A percentile compares a stretch with the other conserved stretches of the same genome.
phyloP scores from a whole-genome alignment of 2,797 vertebrate species.

The Etheostoma perlongum region DNA sequence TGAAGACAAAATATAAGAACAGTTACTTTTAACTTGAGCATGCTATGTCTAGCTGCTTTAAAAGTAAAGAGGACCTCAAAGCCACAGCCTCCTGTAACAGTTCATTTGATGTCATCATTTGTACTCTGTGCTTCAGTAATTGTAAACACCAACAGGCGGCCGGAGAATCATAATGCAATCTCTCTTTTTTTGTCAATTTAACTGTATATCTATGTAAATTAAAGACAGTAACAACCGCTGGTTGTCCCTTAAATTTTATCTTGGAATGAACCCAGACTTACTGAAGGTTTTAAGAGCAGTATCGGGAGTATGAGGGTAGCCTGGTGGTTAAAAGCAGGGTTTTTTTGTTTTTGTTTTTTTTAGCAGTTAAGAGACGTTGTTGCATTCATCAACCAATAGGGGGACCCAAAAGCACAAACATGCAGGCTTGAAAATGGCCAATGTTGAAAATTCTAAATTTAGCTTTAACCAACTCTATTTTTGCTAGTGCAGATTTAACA shows the following conservation, averaged over 20 bases:
- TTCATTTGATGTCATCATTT: slow-evolving; percentile 51
- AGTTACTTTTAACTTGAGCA: slow-evolving; percentile 41
- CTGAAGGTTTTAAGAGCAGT: not conserved
- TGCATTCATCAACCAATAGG: slow-evolving; percentile 49
- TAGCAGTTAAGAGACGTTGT: not conserved
- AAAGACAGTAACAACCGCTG: slow-evolving; percentile 57
- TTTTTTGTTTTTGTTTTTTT: slow-evolving; percentile 43
- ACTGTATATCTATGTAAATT: slow-evolving; percentile 84
- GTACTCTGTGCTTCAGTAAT: slow-evolving; percentile 49
- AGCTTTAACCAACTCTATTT: not conserved
- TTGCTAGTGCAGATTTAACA: not conserved
- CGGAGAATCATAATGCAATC: slow-evolving; percentile 32
- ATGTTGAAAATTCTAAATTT: not conserved
- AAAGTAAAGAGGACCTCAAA: slow-evolving; percentile 40
- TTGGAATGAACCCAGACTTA: slow-evolving; percentile 5
- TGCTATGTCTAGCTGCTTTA: slow-evolving; percentile 39
- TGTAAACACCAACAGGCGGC: slow-evolving; percentile 37
- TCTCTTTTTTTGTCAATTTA: slow-evolving; percentile 46
- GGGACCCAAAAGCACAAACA: slow-evolving; percentile 53
- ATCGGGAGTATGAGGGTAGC: not conserved
- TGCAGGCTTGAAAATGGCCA: not conserved
- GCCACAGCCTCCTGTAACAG: slow-evolving; percentile 36
- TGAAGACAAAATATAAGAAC: slow-evolving; percentile 69
- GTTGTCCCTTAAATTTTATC: slow-evolving; percentile 32
- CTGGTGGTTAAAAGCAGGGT: not conserved